Percentiles rank a stretch among this genome's conserved stretches.
Conservation (phyloP, 2,113 vertebrate genomes). For the Elephantulus edwardii region DNA sequence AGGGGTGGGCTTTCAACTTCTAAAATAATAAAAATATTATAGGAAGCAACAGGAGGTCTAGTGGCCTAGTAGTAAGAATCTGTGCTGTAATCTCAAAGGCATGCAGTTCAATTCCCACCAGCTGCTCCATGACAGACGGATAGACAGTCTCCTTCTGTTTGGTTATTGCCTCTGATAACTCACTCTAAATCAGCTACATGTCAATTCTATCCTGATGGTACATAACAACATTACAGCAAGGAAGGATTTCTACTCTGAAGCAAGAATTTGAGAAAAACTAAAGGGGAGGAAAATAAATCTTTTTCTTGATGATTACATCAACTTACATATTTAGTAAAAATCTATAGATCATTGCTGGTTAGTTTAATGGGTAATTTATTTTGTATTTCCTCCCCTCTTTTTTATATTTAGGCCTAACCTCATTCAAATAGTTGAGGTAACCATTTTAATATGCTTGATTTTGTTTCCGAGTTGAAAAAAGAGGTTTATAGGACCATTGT, state of each 20-base stretch:
- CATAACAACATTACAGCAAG: not conserved
- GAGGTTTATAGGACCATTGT: not conserved
- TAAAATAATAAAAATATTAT: not conserved
- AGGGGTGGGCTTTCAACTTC: not conserved
- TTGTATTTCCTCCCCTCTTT: not conserved
- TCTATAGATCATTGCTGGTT: not conserved
- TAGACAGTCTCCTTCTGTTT: too few species aligned
- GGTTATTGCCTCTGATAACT: too few species aligned
- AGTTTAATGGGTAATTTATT: too few species aligned
- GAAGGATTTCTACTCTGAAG: not conserved
- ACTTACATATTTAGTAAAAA: not conserved
- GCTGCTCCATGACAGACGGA: too few species aligned
- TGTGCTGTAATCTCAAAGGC: too few species aligned
- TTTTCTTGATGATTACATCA: not conserved
- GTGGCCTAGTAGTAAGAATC: too few species aligned
- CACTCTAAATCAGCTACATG: too few species aligned
- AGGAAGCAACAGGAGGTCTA: too few species aligned
- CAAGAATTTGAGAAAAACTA: not conserved
- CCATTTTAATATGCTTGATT: conserved; percentile 6
- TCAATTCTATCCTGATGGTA: too few species aligned
- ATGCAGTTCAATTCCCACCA: too few species aligned
- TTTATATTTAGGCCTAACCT: not conserved
- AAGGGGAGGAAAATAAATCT: not conserved
- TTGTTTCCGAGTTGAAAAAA: conserved; percentile 2
- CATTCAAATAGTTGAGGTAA: not conserved